Evolutionary conservation across 2,113 vertebrate genomes (phyloP).

Genomic region (Perca schrenkii): DNA sequence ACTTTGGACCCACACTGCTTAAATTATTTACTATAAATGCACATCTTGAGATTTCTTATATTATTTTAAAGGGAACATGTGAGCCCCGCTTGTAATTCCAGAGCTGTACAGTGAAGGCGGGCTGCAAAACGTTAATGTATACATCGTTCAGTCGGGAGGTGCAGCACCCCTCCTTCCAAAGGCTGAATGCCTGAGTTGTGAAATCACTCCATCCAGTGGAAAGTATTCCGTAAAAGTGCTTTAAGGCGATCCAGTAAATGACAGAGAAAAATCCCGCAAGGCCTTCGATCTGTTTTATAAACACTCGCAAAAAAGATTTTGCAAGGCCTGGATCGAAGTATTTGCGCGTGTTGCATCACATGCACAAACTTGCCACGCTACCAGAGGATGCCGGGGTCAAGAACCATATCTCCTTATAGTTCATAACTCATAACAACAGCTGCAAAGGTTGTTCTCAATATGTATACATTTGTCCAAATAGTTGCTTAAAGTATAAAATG

Average conservation of each 20-base stretch:
- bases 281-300: constrained; percentile 62
- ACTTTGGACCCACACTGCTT: background rate
- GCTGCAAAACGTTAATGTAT: constrained; percentile 49
- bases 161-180: constrained; percentile 37
- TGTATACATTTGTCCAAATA: background rate
- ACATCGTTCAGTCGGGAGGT: constrained; percentile 43
- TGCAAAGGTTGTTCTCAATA: background rate
- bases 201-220: constrained; percentile 64
- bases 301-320: constrained; percentile 54
- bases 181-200: constrained; percentile 54
- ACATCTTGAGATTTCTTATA: constrained; percentile 1
- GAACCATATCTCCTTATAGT: background rate
- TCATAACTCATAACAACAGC: background rate
- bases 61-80: constrained; percentile 27
- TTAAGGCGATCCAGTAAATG: constrained; percentile 56
- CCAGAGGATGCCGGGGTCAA: background rate
- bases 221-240: constrained; percentile 68
- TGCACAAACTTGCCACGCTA: background rate
- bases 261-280: constrained; percentile 36
- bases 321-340: constrained; percentile 24
- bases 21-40: background rate
- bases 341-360: constrained; percentile 27
- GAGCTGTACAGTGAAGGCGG: background rate
- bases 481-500: background rate
- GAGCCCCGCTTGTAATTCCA: constrained; percentile 6